Percentiles rank a stretch among this genome's conserved stretches.
phyloP scores from a whole-genome alignment of 1,140 invertebrate species.

The Leptopilina clavipes region DNA sequence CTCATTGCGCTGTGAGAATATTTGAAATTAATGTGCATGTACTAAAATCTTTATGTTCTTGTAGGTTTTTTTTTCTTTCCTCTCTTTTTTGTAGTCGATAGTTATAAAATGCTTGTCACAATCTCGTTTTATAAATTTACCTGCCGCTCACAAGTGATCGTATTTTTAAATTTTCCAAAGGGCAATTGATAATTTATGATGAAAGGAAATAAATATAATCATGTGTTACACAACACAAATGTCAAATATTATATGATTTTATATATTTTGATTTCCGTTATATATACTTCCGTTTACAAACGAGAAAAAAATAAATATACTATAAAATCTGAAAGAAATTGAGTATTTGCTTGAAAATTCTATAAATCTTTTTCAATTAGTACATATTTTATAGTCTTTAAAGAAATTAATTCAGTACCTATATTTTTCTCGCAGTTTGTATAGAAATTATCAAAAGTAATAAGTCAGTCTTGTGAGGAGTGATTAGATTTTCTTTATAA shows the following conservation, averaged over 20 bases:
- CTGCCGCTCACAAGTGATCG: not conserved
- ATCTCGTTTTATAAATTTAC: slow-evolving; percentile 11
- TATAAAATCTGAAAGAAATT: no score
- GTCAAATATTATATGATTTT: no score
- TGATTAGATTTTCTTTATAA: not conserved
- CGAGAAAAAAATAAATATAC: no score
- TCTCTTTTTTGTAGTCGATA: not conserved
- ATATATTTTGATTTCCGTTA: not conserved
- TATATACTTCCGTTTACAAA: not conserved
- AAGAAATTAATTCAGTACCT: no score
- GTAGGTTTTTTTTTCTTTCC: not conserved
- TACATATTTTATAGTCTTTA: no score
- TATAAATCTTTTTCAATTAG: no score
- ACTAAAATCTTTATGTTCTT: slow-evolving; percentile 11
- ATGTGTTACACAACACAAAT: not conserved
- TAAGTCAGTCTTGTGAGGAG: no score
- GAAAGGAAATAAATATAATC: not conserved
- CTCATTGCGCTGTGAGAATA: not conserved
- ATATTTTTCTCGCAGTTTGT: no score
- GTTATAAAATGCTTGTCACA: slow-evolving; percentile 15
- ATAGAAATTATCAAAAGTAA: no score
- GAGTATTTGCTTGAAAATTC: no score
- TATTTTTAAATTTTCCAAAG: slow-evolving; percentile 2
- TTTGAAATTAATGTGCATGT: slow-evolving; percentile 7
- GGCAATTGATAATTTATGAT: slow-evolving; percentile 7